These are phyloP conservation scores for Echinops telfairi DNA, from an alignment of 2,113 vertebrate species.

Conservation along the genomic window DNA sequence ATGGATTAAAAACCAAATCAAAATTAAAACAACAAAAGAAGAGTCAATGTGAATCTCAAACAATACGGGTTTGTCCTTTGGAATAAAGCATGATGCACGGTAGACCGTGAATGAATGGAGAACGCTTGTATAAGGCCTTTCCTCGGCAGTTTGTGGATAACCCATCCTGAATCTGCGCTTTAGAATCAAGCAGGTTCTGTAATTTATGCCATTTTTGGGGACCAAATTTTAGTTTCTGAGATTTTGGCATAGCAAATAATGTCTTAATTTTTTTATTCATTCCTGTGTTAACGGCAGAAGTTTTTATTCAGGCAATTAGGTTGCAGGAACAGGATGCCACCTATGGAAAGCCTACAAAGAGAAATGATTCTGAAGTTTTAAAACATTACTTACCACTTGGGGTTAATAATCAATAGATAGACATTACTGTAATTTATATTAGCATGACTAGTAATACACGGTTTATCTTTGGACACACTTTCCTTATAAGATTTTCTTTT, in stretches of 20 bases:
- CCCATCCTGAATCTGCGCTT: neutral
- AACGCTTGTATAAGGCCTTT: neutral
- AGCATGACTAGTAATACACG: neutral
- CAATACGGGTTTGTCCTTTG: neutral
- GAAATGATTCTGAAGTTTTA: neutral
- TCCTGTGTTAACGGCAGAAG: constrained; percentile 1
- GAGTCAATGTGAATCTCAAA: neutral
- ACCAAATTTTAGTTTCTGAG: neutral
- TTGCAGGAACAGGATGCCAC: neutral
- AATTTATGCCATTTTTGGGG: neutral
- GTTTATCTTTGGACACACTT: constrained; percentile 49
- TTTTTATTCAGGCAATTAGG: neutral
- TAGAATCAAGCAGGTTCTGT: neutral
- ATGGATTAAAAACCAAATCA: neutral
- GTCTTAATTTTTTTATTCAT: neutral
- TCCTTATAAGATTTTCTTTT: neutral
- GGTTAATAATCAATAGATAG: constrained; percentile 24
- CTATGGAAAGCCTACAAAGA: neutral
- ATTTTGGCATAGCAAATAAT: neutral
- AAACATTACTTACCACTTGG: constrained; percentile 38
- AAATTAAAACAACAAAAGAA: neutral
- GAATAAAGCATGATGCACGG: neutral
- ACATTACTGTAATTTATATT: neutral
- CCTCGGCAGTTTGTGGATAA: neutral
- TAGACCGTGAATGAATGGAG: neutral